Percentiles rank a stretch among this genome's conserved stretches.
Conservation (phyloP, 2,888 invertebrate genomes). For the Watsonalla cultraria region DNA sequence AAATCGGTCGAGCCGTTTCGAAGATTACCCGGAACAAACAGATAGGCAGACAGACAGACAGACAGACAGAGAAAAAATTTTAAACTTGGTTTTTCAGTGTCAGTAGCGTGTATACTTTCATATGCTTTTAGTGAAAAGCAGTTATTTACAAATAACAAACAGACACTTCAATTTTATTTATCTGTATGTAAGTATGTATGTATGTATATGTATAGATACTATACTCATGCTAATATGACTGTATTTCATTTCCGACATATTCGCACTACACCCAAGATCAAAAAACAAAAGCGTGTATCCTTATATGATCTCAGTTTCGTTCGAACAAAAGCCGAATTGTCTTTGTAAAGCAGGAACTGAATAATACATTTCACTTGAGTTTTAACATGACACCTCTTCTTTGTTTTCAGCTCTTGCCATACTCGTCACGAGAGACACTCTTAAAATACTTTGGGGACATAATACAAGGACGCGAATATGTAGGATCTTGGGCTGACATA, state of each 20-base stretch:
- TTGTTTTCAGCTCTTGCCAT: conserved; percentile 40
- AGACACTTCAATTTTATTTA: too few relatives aligned
- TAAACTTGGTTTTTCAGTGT: too few relatives aligned
- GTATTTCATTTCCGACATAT: not conserved
- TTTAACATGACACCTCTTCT: conserved; percentile 58
- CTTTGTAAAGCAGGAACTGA: conserved; percentile 45
- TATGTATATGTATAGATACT: too few relatives aligned
- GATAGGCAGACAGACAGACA: too few relatives aligned
- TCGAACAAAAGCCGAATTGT: conserved; percentile 49
- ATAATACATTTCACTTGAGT: conserved; percentile 62
- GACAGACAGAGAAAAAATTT: too few relatives aligned
- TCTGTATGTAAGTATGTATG: too few relatives aligned
- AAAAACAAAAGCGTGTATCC: conserved; percentile 1
- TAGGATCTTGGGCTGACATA: conserved; percentile 4
- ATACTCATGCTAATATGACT: too few relatives aligned
- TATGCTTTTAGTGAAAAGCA: too few relatives aligned
- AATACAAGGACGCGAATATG: conserved; percentile 6
- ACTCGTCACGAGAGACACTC: conserved; percentile 28
- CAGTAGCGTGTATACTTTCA: too few relatives aligned
- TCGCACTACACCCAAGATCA: not conserved
- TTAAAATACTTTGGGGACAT: conserved; percentile 5
- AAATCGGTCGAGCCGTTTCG: too few relatives aligned
- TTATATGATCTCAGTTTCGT: conserved; percentile 32
- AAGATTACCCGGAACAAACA: too few relatives aligned
- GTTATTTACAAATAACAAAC: too few relatives aligned